Evolutionary conservation across 64 coral and sea anemone species (phyloP).

Genomic region (Dendronephthya gigantea): DNA sequence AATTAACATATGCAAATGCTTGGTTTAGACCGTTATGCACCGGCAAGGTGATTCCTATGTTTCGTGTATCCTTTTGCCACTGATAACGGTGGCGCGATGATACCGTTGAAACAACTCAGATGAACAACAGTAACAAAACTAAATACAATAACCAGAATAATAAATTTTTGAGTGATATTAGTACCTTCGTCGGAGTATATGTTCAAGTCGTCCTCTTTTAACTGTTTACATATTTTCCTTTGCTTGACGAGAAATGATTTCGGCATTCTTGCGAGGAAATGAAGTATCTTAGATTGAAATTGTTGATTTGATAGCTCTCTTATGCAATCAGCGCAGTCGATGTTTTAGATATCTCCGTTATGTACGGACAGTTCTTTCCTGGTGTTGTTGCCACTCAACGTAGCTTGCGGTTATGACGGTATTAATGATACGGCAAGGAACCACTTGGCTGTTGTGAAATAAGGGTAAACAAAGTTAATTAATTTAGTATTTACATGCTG

Average conservation of each 20-base stretch:
- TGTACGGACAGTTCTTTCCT: neutral
- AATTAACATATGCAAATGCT: conserved; percentile 27
- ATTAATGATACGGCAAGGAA: neutral
- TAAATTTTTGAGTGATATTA: neutral
- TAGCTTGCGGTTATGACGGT: neutral
- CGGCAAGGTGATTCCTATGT: neutral
- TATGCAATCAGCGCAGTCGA: too few species aligned
- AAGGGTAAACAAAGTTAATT: conserved; percentile 18
- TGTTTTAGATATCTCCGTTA: neutral
- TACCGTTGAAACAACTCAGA: neutral
- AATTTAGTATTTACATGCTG: conserved; percentile 25
- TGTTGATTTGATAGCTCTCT: neutral
- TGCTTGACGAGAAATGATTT: conserved; percentile 56
- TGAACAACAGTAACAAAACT: neutral
- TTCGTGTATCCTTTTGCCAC: neutral
- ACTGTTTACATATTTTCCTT: conserved; percentile 47
- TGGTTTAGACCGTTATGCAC: neutral
- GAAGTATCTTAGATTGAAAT: neutral
- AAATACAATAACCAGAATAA: neutral
- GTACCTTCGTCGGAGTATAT: neutral
- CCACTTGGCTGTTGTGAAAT: conserved; percentile 10
- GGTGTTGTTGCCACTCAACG: neutral
- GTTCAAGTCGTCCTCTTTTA: neutral
- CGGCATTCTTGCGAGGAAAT: conserved; percentile 15
- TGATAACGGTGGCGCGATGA: neutral